Evolutionary conservation across 2,113 vertebrate species (phyloP).

Genomic region (Pelmatolapia mariae): DNA sequence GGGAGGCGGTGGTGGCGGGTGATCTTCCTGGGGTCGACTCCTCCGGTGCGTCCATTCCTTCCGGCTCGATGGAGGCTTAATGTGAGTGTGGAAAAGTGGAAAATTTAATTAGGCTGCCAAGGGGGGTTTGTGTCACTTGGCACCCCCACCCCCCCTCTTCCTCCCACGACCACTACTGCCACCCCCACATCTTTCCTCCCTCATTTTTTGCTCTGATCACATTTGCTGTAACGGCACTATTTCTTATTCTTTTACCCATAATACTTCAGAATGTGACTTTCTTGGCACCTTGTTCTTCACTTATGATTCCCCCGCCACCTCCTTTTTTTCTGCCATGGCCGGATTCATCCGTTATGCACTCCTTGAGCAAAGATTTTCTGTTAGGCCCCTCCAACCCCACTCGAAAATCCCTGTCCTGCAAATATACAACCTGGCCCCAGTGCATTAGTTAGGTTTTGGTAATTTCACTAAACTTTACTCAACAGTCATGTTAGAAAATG

Average conservation of each 20-base stretch:
- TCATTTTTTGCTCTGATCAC: slow-evolving; percentile 19
- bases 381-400: neutral
- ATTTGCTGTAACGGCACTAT: neutral
- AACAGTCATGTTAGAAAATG: neutral
- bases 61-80: slow-evolving; percentile 67
- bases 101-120: slow-evolving; percentile 80
- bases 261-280: slow-evolving; percentile 20
- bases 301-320: neutral
- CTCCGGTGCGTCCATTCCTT: slow-evolving; percentile 62
- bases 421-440: neutral
- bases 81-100: slow-evolving; percentile 76
- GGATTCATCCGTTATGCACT: rapidly evolving
- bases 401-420: neutral
- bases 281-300: neutral
- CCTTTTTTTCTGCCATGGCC: neutral
- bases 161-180: neutral
- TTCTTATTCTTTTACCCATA: slow-evolving; percentile 1
- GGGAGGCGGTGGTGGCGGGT: neutral
- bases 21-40: slow-evolving; percentile 55
- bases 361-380: neutral
- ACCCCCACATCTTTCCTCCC: neutral
- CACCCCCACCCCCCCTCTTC: neutral
- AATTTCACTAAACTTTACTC: neutral
- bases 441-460: neutral
- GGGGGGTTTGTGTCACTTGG: slow-evolving; percentile 73